A percentile compares a stretch with the other conserved stretches of the same genome.
These are phyloP conservation scores for Guaruba guarouba DNA, from an alignment of 2,113 vertebrate species.

Conservation along the genomic window DNA sequence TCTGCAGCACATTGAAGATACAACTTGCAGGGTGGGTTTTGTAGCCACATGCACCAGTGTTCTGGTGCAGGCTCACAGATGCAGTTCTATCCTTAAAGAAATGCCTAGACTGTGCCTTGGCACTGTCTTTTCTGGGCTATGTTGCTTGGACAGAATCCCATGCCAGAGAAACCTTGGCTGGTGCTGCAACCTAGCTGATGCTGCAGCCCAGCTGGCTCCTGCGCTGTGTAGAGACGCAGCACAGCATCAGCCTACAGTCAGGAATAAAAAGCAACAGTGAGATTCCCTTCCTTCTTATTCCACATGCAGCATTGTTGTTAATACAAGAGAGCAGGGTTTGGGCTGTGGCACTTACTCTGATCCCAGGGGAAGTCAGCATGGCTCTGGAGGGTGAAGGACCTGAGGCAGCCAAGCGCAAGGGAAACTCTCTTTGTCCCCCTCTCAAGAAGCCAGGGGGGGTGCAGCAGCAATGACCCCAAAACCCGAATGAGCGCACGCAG, in stretches of 20 bases:
- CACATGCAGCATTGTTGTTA: neutral
- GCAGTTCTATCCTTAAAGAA: neutral
- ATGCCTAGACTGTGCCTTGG: fast-evolving
- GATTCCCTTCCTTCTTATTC: neutral
- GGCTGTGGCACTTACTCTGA: neutral
- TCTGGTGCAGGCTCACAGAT: fast-evolving
- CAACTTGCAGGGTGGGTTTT: fast-evolving
- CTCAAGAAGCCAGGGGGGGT: neutral
- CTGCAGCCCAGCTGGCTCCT: neutral
- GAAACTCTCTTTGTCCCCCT: neutral
- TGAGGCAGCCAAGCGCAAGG: neutral
- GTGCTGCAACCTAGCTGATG: neutral
- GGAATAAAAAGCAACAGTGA: neutral
- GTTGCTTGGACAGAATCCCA: fast-evolving
- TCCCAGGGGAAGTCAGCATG: fast-evolving
- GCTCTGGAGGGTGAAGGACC: neutral
- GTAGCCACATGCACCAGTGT: fast-evolving
- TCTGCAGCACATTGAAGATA: fast-evolving
- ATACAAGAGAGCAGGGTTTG: neutral
- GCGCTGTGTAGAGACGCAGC: neutral
- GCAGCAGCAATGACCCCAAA: neutral
- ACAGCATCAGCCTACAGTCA: neutral
- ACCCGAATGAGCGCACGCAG: neutral
- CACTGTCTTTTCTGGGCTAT: neutral
- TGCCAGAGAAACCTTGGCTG: fast-evolving